Conservation (phyloP, 1,140 invertebrate genomes). For the Ceratina australensis region DNA sequence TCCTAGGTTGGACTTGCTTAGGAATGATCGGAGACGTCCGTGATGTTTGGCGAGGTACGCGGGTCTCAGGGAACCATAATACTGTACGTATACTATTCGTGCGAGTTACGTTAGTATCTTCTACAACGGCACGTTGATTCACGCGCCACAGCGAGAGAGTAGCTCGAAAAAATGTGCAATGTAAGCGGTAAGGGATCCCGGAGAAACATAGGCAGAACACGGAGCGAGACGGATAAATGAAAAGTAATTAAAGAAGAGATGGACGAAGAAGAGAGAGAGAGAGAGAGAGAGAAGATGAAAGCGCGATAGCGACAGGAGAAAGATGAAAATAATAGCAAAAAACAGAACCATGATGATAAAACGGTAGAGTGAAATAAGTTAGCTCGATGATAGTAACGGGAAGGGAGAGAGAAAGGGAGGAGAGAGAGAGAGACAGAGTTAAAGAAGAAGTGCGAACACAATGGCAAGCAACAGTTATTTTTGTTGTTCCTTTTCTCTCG, state of each 20-base stretch:
- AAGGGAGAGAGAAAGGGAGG: conserved; percentile 13
- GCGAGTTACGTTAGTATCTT: conserved; percentile 70
- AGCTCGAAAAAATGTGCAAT: conserved; percentile 70
- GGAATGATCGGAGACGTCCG: conserved; percentile 32
- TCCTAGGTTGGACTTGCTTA: too few species aligned
- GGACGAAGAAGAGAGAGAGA: conserved; percentile 30
- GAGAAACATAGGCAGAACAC: conserved; percentile 53
- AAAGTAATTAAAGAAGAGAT: conserved; percentile 41
- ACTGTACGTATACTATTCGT: background rate
- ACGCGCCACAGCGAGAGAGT: conserved; percentile 58
- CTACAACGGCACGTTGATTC: conserved; percentile 63
- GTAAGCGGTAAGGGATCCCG: conserved; percentile 68
- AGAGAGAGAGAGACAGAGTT: conserved; percentile 46
- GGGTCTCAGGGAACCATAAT: conserved; percentile 14
- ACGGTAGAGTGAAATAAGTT: background rate
- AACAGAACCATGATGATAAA: background rate
- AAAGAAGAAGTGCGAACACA: conserved; percentile 66
- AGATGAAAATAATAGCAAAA: conserved; percentile 29
- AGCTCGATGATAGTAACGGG: background rate
- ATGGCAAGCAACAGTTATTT: conserved; percentile 74
- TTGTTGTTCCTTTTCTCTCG: conserved; percentile 60
- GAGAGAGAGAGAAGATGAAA: conserved; percentile 33
- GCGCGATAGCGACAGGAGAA: conserved; percentile 9
- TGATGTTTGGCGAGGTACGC: conserved; percentile 43
- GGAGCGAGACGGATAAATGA: conserved; percentile 16